These are phyloP conservation scores for Eulemur coronatus DNA, from an alignment of 2,797 vertebrate species.

Conservation along the genomic window DNA sequence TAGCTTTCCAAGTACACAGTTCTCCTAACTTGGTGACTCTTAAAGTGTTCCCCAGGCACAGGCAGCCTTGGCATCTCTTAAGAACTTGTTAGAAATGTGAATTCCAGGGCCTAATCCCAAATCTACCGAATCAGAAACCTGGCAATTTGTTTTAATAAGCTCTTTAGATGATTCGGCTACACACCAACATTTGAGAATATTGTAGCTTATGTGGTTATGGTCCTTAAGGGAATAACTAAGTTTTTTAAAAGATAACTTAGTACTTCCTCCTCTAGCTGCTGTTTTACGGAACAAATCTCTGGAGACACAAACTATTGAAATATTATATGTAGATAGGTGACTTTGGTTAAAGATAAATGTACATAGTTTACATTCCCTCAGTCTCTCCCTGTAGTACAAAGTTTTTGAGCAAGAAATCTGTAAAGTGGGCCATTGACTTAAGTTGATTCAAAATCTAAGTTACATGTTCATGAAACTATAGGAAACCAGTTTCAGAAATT, in stretches of 20 bases:
- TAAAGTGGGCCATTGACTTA: neutral
- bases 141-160: neutral
- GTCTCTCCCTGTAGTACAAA: neutral
- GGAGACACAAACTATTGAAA: neutral
- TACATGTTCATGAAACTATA: neutral
- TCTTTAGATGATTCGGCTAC: neutral
- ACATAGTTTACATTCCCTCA: neutral
- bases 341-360: neutral
- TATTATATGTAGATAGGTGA: neutral
- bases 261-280: neutral
- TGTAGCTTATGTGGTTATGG: neutral
- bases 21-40: neutral
- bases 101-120: neutral
- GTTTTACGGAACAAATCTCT: neutral
- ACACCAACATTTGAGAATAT: neutral
- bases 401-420: neutral
- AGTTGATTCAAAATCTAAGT: neutral
- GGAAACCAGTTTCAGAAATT: neutral
- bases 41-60: neutral
- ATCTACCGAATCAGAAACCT: neutral
- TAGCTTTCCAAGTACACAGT: neutral
- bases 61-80: neutral
- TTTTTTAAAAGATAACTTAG: neutral
- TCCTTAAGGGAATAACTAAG: neutral
- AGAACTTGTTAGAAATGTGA: neutral